Evolutionary conservation across 2,113 vertebrate species (phyloP), one percentile per base, ranked within the genome.

Genomic region (Xyliphius kryptos): DNA sequence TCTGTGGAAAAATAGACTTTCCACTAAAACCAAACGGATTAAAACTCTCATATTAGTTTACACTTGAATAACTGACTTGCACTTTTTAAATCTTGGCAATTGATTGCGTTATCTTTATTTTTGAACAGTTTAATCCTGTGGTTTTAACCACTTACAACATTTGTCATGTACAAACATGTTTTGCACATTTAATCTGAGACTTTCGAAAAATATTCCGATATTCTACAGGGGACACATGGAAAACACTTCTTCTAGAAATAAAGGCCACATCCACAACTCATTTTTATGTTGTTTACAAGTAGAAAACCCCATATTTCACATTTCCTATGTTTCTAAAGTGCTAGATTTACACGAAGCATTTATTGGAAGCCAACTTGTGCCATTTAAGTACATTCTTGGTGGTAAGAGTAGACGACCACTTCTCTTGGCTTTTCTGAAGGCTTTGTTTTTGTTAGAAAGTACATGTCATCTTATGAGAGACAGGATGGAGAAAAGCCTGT

Each of bases 341-440:
- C 20, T 58, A 22, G 56, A 70, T 59, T 58, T 64, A 57, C 22
- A 51, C 43, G 22, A 72, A 63, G 67, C 64, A 67, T 68, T 75
- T 76, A 63, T 43, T 71, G 16, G 68, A 69, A 65, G 32, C 72
- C 66, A 58, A 71, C 67, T 44, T 59, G 10, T 62, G 71, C 77
- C 72, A 67, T 69, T 76, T 80, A 78, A 56, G 75, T 20, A 67
- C 76, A 73, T 74, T 68, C 41, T 68, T 66, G 56, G 32, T 52
- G 37, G 67, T 62, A 73, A 74, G 53, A 72, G 71, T 66, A 56
- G 64, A 38, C 55, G 64, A 68, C 69, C 67, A 62, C 70, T 76
- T 68, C 56, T 74, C 68, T 79, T 63, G 66, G 68, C 47, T 71
- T 63, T 8, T 51, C 64, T 75, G 63, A 56, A 48, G 66, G 70